Conservation (phyloP, 2,797 vertebrate genomes). For the Harpagifer antarcticus region DNA sequence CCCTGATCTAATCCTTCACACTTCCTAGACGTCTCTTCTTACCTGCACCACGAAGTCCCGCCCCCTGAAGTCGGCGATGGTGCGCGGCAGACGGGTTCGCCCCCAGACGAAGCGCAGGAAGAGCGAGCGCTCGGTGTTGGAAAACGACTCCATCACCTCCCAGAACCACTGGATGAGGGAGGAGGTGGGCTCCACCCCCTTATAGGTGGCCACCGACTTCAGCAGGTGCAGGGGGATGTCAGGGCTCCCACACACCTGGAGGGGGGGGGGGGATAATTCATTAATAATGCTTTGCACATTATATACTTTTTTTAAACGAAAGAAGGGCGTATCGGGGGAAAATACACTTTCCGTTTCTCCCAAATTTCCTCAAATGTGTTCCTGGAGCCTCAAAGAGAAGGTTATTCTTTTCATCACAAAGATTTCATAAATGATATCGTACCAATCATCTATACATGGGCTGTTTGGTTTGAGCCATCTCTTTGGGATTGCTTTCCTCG, state of each 20-base stretch:
- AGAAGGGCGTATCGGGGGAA: too few species aligned
- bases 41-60: slow-evolving; percentile 99
- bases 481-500: too few species aligned
- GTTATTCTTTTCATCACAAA: too few species aligned
- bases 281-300: too few species aligned
- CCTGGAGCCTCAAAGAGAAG: too few species aligned
- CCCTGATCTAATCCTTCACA: too few species aligned
- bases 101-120: slow-evolving; percentile 99
- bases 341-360: too few species aligned
- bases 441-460: too few species aligned
- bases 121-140: slow-evolving; percentile 97
- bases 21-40: slow-evolving; percentile 18
- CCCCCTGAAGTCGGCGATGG: slow-evolving; percentile 98
- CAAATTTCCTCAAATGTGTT: too few species aligned
- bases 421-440: too few species aligned
- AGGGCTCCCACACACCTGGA: slow-evolving; percentile 96
- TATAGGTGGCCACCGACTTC: slow-evolving; percentile 98
- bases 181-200: slow-evolving; percentile 94
- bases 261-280: background rate
- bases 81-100: slow-evolving; percentile 94
- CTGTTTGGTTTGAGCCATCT: too few species aligned
- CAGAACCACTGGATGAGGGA: slow-evolving; percentile 98
- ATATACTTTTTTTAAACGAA: too few species aligned
- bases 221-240: slow-evolving; percentile 98
- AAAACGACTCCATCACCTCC: slow-evolving; percentile 99